Percentiles rank a stretch among this genome's conserved stretches.
Conservation (phyloP, 1,140 invertebrate species). For the Yoshiicerus persimilis region DNA sequence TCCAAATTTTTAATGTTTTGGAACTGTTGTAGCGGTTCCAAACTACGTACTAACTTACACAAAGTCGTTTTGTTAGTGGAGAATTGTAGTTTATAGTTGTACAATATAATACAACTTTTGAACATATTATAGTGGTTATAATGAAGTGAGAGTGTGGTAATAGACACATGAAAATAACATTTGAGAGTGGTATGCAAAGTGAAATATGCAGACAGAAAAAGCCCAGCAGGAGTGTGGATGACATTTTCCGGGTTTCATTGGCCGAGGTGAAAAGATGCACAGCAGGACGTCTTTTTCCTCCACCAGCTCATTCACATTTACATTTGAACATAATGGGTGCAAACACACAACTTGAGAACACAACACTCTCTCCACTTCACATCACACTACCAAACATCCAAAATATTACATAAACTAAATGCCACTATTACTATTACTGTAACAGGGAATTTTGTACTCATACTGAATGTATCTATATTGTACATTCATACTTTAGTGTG, state of each 20-base stretch:
- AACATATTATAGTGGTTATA: background rate
- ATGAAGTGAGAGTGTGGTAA: background rate
- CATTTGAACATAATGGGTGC: conserved; percentile 32
- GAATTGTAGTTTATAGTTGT: no score
- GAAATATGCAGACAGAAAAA: background rate
- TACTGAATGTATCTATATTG: no score
- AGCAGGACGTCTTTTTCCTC: conserved; percentile 24
- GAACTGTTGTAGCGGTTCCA: no score
- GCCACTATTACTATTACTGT: no score
- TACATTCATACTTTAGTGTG: no score
- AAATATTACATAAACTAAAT: background rate
- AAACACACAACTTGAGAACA: background rate
- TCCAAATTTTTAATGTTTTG: no score
- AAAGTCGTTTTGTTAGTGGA: no score
- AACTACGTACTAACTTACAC: no score
- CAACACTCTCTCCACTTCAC: background rate
- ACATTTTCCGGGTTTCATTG: conserved; percentile 29
- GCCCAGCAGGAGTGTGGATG: background rate
- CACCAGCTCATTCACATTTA: background rate
- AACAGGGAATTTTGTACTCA: no score
- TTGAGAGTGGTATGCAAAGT: background rate
- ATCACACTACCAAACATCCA: background rate
- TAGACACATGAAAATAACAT: background rate
- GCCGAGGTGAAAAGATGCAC: conserved; percentile 21
- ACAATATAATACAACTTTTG: no score